Evolutionary conservation across 2,113 vertebrate species (phyloP).

Genomic region (Tiliqua scincoides): DNA sequence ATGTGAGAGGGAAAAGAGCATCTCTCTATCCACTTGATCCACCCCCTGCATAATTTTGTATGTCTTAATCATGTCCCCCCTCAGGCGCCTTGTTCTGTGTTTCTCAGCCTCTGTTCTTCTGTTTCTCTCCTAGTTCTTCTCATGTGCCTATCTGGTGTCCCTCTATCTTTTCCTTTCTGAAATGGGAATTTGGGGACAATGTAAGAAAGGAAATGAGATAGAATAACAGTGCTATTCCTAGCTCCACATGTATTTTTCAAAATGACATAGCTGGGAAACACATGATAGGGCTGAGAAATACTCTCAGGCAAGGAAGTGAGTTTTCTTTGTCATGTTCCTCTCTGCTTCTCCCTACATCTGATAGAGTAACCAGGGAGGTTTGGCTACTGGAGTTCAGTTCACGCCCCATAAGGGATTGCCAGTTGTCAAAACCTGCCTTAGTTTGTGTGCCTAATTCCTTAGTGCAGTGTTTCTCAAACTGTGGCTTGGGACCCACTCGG

Average conservation of each 20-base stretch:
- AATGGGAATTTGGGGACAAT: not conserved
- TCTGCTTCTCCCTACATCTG: not conserved
- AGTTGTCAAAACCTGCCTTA: not conserved
- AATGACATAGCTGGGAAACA: not conserved
- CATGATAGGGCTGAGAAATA: not conserved
- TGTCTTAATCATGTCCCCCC: no score
- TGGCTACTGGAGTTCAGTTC: not conserved
- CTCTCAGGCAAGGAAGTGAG: not conserved
- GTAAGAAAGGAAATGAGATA: not conserved
- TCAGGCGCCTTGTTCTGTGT: not conserved
- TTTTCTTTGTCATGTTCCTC: not conserved
- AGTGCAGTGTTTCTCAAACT: no score
- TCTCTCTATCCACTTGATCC: no score
- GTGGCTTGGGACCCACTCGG: no score
- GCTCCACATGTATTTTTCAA: not conserved
- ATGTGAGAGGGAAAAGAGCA: no score
- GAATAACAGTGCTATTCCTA: not conserved
- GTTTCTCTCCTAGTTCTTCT: not conserved
- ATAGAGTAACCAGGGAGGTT: not conserved
- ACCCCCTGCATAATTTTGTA: no score
- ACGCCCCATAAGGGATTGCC: not conserved
- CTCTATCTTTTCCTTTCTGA: not conserved
- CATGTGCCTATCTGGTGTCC: not conserved
- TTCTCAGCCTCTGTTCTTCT: not conserved
- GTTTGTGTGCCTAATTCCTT: not conserved